A percentile compares a stretch with the other conserved stretches of the same genome.
Conservation (phyloP, 2,888 invertebrate genomes). For the Eurytoma adleriae region DNA sequence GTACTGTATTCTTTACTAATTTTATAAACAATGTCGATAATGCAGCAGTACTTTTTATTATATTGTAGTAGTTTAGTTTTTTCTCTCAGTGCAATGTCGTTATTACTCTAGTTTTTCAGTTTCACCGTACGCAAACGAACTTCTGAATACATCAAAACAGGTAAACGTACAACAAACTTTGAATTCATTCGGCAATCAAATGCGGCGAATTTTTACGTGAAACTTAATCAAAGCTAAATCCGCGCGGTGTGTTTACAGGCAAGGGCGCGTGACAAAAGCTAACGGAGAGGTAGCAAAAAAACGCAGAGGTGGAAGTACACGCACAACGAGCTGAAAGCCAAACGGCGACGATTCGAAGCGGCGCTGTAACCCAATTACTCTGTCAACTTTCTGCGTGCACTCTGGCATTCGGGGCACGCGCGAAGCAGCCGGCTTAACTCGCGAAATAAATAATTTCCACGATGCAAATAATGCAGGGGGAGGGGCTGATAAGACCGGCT, state of each 20-base stretch:
- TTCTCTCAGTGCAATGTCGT: too few species aligned
- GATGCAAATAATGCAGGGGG: conserved; percentile 39
- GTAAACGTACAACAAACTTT: background rate
- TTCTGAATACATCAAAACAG: background rate
- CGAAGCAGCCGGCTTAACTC: conserved; percentile 9
- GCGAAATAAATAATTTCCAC: conserved; percentile 48
- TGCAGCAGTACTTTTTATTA: too few species aligned
- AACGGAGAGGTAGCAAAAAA: background rate
- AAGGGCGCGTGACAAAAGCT: background rate
- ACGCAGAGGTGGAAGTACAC: background rate
- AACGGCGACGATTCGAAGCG: conserved; percentile 34
- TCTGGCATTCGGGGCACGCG: conserved; percentile 24
- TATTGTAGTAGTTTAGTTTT: too few species aligned
- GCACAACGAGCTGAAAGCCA: background rate
- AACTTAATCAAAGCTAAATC: conserved; percentile 30
- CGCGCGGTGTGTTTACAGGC: background rate
- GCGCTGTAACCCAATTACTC: conserved; percentile 21
- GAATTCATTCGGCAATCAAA: background rate
- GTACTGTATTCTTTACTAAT: too few species aligned
- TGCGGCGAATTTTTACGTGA: conserved; percentile 17
- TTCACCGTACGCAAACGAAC: background rate
- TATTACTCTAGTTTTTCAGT: too few species aligned
- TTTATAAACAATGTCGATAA: too few species aligned
- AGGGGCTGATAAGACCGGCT: background rate
- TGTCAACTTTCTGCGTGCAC: conserved; percentile 17